Percentiles rank a stretch among this genome's conserved stretches.
Conservation (phyloP, 2,888 invertebrate genomes). For the Cabera pusaria region DNA sequence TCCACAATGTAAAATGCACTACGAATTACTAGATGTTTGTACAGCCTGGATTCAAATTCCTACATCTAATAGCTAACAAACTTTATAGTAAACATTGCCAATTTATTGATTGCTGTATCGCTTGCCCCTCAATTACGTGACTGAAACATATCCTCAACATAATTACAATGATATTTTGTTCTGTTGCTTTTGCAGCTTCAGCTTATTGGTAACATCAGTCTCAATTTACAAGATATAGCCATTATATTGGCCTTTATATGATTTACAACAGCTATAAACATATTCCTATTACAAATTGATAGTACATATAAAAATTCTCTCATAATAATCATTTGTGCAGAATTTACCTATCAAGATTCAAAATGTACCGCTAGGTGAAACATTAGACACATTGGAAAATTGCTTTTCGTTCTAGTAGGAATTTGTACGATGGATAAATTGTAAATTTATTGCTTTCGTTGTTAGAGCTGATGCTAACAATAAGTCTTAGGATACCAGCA, state of each 20-base stretch:
- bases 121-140: conserved; percentile 45
- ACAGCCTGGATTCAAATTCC: conserved; percentile 78
- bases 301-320: conserved; percentile 59
- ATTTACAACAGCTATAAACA: conserved; percentile 55
- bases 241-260: conserved; percentile 43
- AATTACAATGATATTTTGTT: conserved; percentile 36
- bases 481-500: conserved; percentile 50
- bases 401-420: conserved; percentile 40
- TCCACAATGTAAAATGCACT: conserved; percentile 79
- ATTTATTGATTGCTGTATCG: conserved; percentile 46
- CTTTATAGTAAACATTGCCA: conserved; percentile 66
- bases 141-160: conserved; percentile 39
- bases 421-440: conserved; percentile 44
- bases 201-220: conserved; percentile 76
- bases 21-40: conserved; percentile 77
- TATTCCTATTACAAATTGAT: conserved; percentile 56
- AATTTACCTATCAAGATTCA: conserved; percentile 37
- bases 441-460: conserved; percentile 59
- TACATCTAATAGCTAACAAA: conserved; percentile 78
- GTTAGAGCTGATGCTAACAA: conserved; percentile 71
- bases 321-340: conserved; percentile 59
- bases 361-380: conserved; percentile 22
- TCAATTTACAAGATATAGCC: conserved; percentile 66
- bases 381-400: conserved; percentile 32
- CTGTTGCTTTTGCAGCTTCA: conserved; percentile 46